Percentiles rank a stretch among this genome's conserved stretches.
phyloP scores from a whole-genome alignment of 2,113 vertebrate species.

The Pitta sordida region DNA sequence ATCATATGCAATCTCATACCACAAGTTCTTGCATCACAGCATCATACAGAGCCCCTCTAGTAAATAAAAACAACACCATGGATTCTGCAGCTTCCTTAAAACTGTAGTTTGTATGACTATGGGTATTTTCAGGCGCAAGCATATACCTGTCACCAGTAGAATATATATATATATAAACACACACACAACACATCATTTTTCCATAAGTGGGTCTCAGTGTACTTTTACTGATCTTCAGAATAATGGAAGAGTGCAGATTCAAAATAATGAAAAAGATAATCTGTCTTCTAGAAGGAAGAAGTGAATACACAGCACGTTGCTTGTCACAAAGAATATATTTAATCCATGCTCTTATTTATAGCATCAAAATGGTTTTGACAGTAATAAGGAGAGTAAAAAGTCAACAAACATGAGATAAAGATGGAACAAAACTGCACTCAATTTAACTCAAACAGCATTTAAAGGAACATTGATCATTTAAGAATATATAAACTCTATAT shows the following conservation, averaged over 20 bases:
- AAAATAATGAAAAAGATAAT: conserved; percentile 71
- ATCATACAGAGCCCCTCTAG: neutral
- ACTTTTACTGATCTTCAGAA: conserved; percentile 45
- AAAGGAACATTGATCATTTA: conserved; percentile 37
- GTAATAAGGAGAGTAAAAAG: conserved; percentile 71
- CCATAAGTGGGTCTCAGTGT: conserved; percentile 18
- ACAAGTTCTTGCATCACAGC: neutral
- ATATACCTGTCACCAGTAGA: neutral
- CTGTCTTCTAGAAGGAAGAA: conserved; percentile 62
- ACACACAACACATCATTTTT: neutral
- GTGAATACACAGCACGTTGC: conserved; percentile 35
- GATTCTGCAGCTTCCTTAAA: neutral
- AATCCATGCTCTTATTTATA: conserved; percentile 72
- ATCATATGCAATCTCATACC: neutral
- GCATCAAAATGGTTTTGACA: conserved; percentile 69
- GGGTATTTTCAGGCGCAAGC: neutral
- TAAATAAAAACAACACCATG: neutral
- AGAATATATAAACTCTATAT: conserved; percentile 7
- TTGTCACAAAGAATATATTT: conserved; percentile 72
- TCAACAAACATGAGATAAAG: conserved; percentile 72
- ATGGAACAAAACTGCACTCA: conserved; percentile 57
- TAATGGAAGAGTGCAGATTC: conserved; percentile 60
- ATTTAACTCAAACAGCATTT: conserved; percentile 52
- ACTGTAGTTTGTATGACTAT: neutral
- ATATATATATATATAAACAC: neutral